Evolutionary conservation across 1,140 invertebrate species (phyloP).

Genomic region (Diuraphis noxia): DNA sequence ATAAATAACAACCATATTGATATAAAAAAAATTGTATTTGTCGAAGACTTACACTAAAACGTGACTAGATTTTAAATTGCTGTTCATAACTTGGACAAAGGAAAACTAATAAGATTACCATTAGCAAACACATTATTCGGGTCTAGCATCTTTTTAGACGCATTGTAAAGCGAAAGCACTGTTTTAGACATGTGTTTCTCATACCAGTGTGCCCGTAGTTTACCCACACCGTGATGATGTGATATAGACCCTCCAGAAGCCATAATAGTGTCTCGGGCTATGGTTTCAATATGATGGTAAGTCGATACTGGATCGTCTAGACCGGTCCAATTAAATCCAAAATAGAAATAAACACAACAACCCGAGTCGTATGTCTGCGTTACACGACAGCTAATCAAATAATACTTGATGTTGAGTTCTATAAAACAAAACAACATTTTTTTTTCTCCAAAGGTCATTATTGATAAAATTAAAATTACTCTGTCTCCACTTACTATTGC

Average conservation of each 20-base stretch:
- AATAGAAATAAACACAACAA: constrained; percentile 98
- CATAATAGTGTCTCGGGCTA: constrained; percentile 89
- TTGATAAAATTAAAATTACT: not conserved
- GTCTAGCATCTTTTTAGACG: constrained; percentile 85
- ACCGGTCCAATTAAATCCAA: constrained; percentile 81
- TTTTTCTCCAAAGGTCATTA: not conserved
- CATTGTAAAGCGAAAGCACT: constrained; percentile 74
- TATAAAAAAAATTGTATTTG: not conserved
- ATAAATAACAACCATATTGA: not conserved
- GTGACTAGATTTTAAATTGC: not conserved
- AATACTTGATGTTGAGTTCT: constrained; percentile 66
- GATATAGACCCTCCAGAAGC: constrained; percentile 88
- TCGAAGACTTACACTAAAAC: not conserved
- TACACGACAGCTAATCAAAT: constrained; percentile 79
- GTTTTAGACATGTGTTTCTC: constrained; percentile 72
- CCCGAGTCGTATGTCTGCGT: constrained; percentile 97
- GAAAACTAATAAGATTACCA: constrained; percentile 66
- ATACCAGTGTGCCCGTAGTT: constrained; percentile 85
- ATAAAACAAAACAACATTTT: constrained; percentile 56
- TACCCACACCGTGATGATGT: constrained; percentile 96
- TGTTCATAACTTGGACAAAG: constrained; percentile 19
- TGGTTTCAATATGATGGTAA: constrained; percentile 82
- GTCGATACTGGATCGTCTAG: constrained; percentile 75
- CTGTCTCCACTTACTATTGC: constrained; percentile 62
- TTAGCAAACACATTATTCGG: constrained; percentile 92